Evolutionary conservation across 2,888 invertebrate genomes (phyloP).

Genomic region (Drosophila paranaensis): DNA sequence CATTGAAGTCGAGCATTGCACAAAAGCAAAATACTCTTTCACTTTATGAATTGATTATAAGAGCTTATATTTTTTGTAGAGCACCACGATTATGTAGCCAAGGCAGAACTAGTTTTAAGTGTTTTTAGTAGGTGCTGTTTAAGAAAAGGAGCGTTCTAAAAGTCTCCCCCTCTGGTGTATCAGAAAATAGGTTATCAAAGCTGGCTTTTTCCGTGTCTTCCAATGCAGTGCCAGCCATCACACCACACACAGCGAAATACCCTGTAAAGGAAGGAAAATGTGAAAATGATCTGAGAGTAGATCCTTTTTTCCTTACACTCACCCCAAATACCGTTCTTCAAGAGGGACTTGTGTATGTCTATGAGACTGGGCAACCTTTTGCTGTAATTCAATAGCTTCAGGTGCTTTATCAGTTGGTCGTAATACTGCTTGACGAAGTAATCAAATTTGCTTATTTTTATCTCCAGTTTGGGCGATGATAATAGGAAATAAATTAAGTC

Average conservation of each 20-base stretch:
- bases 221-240: constrained; percentile 35
- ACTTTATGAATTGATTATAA: too few species aligned
- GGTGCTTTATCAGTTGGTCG: constrained; percentile 64
- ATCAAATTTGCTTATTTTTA: constrained; percentile 75
- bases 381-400: constrained; percentile 71
- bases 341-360: constrained; percentile 72
- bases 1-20: too few species aligned
- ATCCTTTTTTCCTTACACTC: not conserved
- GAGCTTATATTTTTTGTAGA: constrained; percentile 62
- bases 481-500: constrained; percentile 77
- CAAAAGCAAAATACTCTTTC: too few species aligned
- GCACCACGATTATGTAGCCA: constrained; percentile 60
- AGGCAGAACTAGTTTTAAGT: constrained; percentile 38
- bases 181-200: constrained; percentile 44
- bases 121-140: constrained; percentile 26
- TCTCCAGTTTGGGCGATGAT: constrained; percentile 71
- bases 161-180: constrained; percentile 31
- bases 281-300: too few species aligned
- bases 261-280: constrained; percentile 20
- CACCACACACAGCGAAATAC: constrained; percentile 35
- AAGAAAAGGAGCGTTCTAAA: constrained; percentile 37
- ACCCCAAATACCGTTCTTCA: constrained; percentile 72
- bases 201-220: constrained; percentile 37
- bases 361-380: constrained; percentile 70
- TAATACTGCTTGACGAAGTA: constrained; percentile 78